Conservation (phyloP, 1,140 invertebrate species). For the Octopus sinensis region DNA sequence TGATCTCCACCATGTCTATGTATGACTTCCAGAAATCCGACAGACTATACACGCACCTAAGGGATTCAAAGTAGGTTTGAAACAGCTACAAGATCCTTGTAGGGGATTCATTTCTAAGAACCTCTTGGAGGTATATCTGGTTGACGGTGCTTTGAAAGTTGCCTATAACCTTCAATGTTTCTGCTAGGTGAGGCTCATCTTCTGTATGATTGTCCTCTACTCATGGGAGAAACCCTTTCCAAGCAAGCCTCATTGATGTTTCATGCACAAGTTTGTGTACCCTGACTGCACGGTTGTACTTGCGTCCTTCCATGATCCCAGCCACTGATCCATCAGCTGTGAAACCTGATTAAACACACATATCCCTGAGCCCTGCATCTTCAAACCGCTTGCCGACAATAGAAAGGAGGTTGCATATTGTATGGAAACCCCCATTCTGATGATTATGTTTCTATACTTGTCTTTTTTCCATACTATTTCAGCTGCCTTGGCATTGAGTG, state of each 20-base stretch:
- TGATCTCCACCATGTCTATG: neutral
- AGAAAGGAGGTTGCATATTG: constrained; percentile 25
- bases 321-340: constrained; percentile 29
- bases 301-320: constrained; percentile 28
- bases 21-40: neutral
- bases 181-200: neutral
- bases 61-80: neutral
- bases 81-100: neutral
- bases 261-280: constrained; percentile 33
- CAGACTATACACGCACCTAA: neutral
- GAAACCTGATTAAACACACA: constrained; percentile 32
- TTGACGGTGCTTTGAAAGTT: neutral
- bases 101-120: neutral
- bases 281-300: constrained; percentile 33
- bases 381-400: constrained; percentile 33
- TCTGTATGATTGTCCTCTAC: neutral
- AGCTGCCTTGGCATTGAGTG: constrained; percentile 25
- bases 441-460: constrained; percentile 17
- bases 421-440: constrained; percentile 35
- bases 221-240: constrained; percentile 22
- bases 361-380: constrained; percentile 32
- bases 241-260: constrained; percentile 20
- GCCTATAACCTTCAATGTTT: neutral
- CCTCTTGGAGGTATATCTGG: neutral
- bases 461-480: constrained; percentile 23